Evolutionary conservation across 2,797 vertebrate genomes (phyloP), one percentile per base, ranked within the genome.

Genomic region (Ibycter americanus): DNA sequence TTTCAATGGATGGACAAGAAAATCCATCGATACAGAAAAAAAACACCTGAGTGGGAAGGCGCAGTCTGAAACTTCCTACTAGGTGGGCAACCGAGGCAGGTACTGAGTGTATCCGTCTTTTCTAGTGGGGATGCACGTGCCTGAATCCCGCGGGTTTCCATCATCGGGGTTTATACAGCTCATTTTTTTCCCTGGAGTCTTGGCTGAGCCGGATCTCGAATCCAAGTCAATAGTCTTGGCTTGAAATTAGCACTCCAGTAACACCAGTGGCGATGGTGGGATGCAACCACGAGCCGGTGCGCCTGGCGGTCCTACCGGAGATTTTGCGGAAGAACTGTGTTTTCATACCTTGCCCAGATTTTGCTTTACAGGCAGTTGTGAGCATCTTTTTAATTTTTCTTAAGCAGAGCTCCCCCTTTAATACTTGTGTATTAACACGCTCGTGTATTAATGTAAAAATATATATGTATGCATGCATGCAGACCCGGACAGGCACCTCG

Each of bases 381-480:
- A 83, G 59, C 71, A n/a, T 34, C 55, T 34, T 83, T 32, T 22
- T 2, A 7, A 56, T 49, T 4, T 21, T 23, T 3, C 38, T 34
- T 20, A 12, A 9, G 4, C 74, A 58, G 38, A 83, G 58, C 74
- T 89, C 66, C 36, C 81, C 44, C 59, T 95, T 55, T 17, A 40
- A 63, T 1, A 5, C 2, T 0, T 12, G 4, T 7, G 83, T 11
- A 36, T 17, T 18, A 22, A 34, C n/a, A 3, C 78, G 11, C 20
- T 0, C 4, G 6, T 14, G 61, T 18, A 0, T 22, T 4, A n/a
- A 46, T 51, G 47, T 56, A 15, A 47, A 55, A 1, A 13, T 0
- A 17, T 7, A 21, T 27, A 3, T 9, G 5, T 21, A n/a, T 4
- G 26, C 26, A 0, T 12, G 52, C 73, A 9, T 34, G 4, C 52